A percentile compares a stretch with the other conserved stretches of the same genome.
Evolutionary conservation across 2,888 invertebrate species (phyloP).

Genomic region (Physocephala rufipes): DNA sequence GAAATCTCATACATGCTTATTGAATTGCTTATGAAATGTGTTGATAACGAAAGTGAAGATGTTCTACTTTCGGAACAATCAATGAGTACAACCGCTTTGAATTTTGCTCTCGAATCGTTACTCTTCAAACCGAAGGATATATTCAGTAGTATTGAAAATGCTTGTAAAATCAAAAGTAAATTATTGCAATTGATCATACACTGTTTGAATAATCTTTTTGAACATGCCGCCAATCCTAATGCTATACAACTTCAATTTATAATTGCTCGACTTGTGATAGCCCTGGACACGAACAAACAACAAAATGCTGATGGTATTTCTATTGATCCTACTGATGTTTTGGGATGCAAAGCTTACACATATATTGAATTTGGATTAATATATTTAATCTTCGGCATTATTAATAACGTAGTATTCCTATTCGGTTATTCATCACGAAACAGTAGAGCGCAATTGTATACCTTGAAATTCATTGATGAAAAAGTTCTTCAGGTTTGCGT

Average conservation of each 20-base stretch:
- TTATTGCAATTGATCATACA: slow-evolving; percentile 56
- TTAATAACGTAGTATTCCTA: slow-evolving; percentile 54
- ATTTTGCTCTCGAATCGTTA: slow-evolving; percentile 60
- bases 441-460: slow-evolving; percentile 39
- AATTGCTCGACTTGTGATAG: slow-evolving; percentile 51
- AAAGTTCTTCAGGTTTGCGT: slow-evolving; percentile 55
- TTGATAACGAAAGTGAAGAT: slow-evolving; percentile 54
- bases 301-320: too few species aligned
- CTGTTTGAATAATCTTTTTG: slow-evolving; percentile 60
- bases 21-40: slow-evolving; percentile 57
- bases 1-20: slow-evolving; percentile 61
- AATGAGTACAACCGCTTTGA: slow-evolving; percentile 56
- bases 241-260: slow-evolving; percentile 55
- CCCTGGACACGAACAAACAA: slow-evolving; percentile 40
- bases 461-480: slow-evolving; percentile 54
- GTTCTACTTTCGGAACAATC: slow-evolving; percentile 53
- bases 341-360: slow-evolving; percentile 37
- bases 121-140: slow-evolving; percentile 43
- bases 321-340: too few species aligned
- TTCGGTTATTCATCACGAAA: slow-evolving; percentile 42
- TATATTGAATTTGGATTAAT: slow-evolving; percentile 55
- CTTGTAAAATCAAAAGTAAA: slow-evolving; percentile 58
- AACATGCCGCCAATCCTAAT: slow-evolving; percentile 51
- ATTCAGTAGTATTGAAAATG: slow-evolving; percentile 49
- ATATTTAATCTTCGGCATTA: slow-evolving; percentile 59